Conservation (phyloP, 2,888 invertebrate genomes). For the Spodoptera exigua region DNA sequence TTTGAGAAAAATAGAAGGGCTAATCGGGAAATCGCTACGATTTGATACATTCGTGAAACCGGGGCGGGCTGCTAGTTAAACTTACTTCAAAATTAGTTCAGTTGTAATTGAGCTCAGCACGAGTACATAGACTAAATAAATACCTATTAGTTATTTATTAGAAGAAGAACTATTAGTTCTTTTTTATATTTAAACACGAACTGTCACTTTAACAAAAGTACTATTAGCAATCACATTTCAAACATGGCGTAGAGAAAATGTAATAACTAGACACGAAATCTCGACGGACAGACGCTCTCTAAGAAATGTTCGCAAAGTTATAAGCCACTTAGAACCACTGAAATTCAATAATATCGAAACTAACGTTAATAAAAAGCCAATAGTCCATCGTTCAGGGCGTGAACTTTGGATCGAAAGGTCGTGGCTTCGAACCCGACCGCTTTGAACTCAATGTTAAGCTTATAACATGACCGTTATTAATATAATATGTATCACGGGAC, state of each 20-base stretch:
- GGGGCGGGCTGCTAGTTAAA: too few species aligned
- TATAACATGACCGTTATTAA: slow-evolving; percentile 34
- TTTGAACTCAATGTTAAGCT: slow-evolving; percentile 44
- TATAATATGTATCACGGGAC: slow-evolving; percentile 28
- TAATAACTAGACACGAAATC: background rate
- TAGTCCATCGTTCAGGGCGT: slow-evolving; percentile 39
- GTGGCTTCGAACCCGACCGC: slow-evolving; percentile 29
- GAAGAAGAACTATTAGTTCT: too few species aligned
- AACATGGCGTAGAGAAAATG: background rate
- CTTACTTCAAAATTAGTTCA: too few species aligned
- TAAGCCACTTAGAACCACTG: slow-evolving; percentile 11
- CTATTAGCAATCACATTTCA: background rate
- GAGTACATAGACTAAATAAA: too few species aligned
- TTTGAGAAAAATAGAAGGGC: too few species aligned
- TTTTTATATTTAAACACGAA: too few species aligned
- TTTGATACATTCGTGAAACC: too few species aligned
- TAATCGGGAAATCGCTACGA: too few species aligned
- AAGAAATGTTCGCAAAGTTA: slow-evolving; percentile 11
- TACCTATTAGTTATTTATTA: too few species aligned
- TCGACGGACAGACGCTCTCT: background rate
- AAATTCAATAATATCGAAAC: slow-evolving; percentile 35
- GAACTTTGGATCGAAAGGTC: slow-evolving; percentile 47
- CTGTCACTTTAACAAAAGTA: too few species aligned
- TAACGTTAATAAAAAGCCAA: slow-evolving; percentile 38
- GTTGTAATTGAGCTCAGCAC: too few species aligned